A percentile compares a stretch with the other conserved stretches of the same genome.
Conservation (phyloP, 2,113 vertebrate species). For the Ammodytes dubius region DNA sequence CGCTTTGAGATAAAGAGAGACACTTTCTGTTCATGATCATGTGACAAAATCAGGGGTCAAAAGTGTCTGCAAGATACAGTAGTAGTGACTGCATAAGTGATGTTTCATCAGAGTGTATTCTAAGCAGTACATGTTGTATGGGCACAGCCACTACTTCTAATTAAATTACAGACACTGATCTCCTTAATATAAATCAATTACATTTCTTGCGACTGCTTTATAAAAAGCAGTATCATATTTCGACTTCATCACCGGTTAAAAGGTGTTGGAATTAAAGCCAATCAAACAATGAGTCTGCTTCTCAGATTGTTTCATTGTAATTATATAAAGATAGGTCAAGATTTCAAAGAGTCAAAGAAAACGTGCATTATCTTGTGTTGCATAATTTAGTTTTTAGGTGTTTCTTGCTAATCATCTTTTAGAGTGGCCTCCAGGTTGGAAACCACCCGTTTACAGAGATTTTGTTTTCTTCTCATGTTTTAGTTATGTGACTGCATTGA, state of each 20-base stretch:
- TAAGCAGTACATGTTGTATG: not conserved
- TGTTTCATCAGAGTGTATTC: not conserved
- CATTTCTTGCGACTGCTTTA: too few relatives aligned
- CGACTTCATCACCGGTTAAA: too few relatives aligned
- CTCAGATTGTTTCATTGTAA: too few relatives aligned
- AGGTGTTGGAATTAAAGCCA: too few relatives aligned
- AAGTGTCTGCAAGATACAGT: constrained; percentile 39
- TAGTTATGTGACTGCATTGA: too few relatives aligned
- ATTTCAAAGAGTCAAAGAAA: not conserved
- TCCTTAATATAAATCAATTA: not conserved
- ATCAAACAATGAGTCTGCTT: too few relatives aligned
- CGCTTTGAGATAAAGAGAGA: constrained; percentile 49
- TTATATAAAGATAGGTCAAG: too few relatives aligned
- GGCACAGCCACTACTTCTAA: not conserved
- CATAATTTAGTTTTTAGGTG: too few relatives aligned
- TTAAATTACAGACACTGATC: not conserved
- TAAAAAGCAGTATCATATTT: not conserved
- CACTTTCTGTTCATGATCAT: constrained; percentile 47
- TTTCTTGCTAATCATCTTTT: not conserved
- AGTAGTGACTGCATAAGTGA: not conserved
- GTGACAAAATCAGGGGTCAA: constrained; percentile 57
- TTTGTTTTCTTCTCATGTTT: too few relatives aligned
- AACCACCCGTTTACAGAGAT: not conserved
- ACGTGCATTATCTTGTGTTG: too few relatives aligned
- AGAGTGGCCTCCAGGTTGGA: not conserved